Percentiles rank a stretch among this genome's conserved stretches.
Conservation (phyloP, 2,113 vertebrate species). For the Chauna torquata region DNA sequence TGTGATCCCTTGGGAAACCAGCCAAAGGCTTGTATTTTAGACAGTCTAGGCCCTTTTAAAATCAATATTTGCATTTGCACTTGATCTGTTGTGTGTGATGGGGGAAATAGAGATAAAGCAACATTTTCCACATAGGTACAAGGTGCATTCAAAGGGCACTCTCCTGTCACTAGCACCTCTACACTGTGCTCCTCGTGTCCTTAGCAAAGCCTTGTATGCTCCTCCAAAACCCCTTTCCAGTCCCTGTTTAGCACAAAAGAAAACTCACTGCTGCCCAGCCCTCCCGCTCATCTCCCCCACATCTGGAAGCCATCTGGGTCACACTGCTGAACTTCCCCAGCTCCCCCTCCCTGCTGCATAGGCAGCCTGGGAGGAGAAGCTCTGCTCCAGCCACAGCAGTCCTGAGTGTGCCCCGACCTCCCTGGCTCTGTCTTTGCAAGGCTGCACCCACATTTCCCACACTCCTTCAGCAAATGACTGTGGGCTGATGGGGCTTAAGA, state of each 20-base stretch:
- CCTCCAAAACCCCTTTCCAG: background rate
- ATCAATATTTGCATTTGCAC: background rate
- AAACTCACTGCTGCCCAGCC: background rate
- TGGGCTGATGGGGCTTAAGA: background rate
- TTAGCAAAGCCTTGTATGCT: background rate
- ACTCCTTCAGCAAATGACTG: background rate
- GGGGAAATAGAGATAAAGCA: background rate
- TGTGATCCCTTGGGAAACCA: background rate
- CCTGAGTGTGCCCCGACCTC: background rate
- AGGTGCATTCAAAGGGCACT: background rate
- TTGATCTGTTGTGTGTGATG: background rate
- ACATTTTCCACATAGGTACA: background rate
- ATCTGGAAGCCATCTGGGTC: slow-evolving; percentile 43
- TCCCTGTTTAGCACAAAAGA: background rate
- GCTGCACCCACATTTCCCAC: background rate
- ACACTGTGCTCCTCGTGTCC: background rate
- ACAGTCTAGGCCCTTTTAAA: background rate
- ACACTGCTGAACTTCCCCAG: background rate
- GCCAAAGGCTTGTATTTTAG: background rate
- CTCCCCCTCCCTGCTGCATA: background rate
- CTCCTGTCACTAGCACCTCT: background rate
- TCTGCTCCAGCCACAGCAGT: background rate
- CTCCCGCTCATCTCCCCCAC: background rate
- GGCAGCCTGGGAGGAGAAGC: background rate
- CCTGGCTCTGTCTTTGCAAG: background rate